Conservation (phyloP, 2,797 vertebrate species). For the Lithobates sylvaticus region DNA sequence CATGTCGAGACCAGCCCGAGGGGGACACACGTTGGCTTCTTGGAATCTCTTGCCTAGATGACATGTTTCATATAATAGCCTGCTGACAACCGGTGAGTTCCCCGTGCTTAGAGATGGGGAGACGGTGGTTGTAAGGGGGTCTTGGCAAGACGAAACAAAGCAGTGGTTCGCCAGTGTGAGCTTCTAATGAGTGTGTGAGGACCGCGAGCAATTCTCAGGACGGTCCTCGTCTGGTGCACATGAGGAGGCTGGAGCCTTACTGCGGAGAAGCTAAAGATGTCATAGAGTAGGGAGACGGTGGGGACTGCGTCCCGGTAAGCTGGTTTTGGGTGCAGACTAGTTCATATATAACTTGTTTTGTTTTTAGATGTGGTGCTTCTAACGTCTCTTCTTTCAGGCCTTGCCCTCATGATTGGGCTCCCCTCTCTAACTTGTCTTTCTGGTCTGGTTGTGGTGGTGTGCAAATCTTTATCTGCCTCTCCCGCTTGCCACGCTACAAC, state of each 20-base stretch:
- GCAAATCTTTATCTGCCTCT: constrained; percentile 91
- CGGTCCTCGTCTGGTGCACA: constrained; percentile 93
- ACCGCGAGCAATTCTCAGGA: constrained; percentile 87
- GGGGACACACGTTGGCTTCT: constrained; percentile 98
- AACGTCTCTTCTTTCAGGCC: constrained; percentile 82
- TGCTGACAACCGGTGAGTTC: background rate
- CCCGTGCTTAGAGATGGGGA: constrained; percentile 68
- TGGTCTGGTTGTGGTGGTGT: constrained; percentile 99
- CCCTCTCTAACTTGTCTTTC: constrained; percentile 92
- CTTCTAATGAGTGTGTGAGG: constrained; percentile 91
- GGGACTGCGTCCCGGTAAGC: constrained; percentile 94
- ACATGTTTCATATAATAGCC: constrained; percentile 80
- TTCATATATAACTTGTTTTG: constrained; percentile 62
- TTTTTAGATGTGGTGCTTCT: background rate
- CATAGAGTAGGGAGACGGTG: constrained; percentile 97
- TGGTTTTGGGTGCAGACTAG: constrained; percentile 78
- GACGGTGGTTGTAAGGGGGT: constrained; percentile 87
- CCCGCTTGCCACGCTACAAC: constrained; percentile 98
- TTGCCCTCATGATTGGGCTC: constrained; percentile 76
- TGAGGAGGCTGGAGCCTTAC: constrained; percentile 96
- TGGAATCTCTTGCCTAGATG: constrained; percentile 98
- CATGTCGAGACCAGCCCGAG: constrained; percentile 99
- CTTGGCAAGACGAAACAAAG: constrained; percentile 91
- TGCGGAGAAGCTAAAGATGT: constrained; percentile 98
- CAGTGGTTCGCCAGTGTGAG: constrained; percentile 96